These are phyloP conservation scores for Jordanella pulchra DNA, from an alignment of 2,797 vertebrate genomes.

Conservation along the genomic window DNA sequence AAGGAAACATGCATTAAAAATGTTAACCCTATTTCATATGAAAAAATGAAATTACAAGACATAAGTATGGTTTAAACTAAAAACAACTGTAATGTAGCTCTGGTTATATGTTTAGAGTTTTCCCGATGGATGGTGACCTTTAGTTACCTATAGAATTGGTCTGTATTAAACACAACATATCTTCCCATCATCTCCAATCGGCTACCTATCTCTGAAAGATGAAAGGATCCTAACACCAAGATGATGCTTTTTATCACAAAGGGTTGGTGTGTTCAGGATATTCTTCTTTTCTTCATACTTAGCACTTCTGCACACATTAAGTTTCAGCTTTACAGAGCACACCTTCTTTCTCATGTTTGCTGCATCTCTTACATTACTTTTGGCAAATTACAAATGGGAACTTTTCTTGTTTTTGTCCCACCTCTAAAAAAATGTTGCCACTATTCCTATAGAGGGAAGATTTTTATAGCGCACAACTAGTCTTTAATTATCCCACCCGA, in stretches of 20 bases:
- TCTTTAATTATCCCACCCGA: too few species aligned
- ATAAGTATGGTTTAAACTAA: background rate
- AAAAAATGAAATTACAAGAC: background rate
- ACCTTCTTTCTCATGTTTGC: background rate
- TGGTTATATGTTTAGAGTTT: too few species aligned
- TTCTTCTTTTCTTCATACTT: too few species aligned
- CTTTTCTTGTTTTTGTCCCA: background rate
- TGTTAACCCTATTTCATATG: slow-evolving; percentile 20
- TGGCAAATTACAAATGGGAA: background rate
- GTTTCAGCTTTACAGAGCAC: background rate
- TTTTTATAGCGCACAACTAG: background rate
- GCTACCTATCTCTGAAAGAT: too few species aligned
- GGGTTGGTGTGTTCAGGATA: too few species aligned
- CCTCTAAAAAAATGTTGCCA: background rate
- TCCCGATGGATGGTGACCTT: too few species aligned
- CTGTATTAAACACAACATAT: too few species aligned
- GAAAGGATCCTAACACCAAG: too few species aligned
- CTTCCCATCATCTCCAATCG: too few species aligned
- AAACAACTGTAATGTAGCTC: background rate
- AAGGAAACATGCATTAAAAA: slow-evolving; percentile 43
- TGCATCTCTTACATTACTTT: background rate
- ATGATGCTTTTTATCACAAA: too few species aligned
- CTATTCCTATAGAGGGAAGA: background rate
- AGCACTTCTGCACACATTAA: background rate
- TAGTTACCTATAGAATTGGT: too few species aligned